phyloP scores from a whole-genome alignment of 1,140 invertebrate genomes.

The Caenorhabditis latens region DNA sequence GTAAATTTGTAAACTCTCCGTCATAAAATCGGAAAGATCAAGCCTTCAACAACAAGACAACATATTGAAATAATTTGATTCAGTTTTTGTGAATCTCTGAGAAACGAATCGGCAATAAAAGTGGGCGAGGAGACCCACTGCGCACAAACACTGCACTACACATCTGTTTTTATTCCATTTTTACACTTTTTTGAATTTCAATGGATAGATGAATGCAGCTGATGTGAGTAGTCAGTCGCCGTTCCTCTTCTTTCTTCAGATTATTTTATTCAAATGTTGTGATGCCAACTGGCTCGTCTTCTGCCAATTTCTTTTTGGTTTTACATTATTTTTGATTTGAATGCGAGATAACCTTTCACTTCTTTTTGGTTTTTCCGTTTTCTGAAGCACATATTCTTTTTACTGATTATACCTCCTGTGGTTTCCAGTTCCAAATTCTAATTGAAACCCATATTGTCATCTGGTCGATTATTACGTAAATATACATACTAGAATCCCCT shows the following conservation, averaged over 20 bases:
- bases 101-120: conserved; percentile 35
- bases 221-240: neutral
- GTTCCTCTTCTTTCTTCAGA: neutral
- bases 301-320: neutral
- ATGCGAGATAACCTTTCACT: neutral
- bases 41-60: neutral
- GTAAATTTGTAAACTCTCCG: neutral
- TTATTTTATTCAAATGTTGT: conserved; percentile 19
- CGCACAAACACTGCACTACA: conserved; percentile 12
- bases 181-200: conserved; percentile 31
- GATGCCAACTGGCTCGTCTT: neutral
- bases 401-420: neutral
- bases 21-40: conserved; percentile 37
- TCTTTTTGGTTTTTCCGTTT: neutral
- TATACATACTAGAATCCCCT: no score
- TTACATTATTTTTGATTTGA: conserved; percentile 10
- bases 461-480: no score
- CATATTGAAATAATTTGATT: conserved; percentile 56
- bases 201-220: conserved; percentile 20
- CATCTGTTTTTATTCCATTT: conserved; percentile 47
- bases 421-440: no score
- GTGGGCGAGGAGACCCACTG: conserved; percentile 1
- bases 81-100: conserved; percentile 2
- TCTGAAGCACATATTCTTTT: conserved; percentile 67
- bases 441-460: no score